Evolutionary conservation across 1,140 invertebrate species (phyloP).

Genomic region (Diachasmimorpha longicaudata): DNA sequence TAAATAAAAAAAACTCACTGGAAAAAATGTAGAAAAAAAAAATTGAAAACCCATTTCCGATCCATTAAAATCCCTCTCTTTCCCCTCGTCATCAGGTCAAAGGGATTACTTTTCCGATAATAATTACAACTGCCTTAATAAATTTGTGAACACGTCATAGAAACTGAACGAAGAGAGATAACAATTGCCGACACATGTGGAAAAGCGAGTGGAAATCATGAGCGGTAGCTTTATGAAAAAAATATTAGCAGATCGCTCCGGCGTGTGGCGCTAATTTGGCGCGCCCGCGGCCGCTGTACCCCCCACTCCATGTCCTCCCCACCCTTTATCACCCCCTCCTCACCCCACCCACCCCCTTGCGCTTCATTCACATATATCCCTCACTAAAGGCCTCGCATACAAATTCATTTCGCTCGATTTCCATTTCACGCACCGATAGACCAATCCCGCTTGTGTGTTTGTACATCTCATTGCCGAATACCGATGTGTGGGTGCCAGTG

Average conservation of each 20-base stretch:
- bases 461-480: neutral
- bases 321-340: slow-evolving; percentile 9
- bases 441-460: neutral
- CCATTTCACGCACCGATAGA: slow-evolving; percentile 53
- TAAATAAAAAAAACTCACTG: no score
- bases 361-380: slow-evolving; percentile 28
- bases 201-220: slow-evolving; percentile 17
- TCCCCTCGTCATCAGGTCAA: no score
- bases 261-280: slow-evolving; percentile 43
- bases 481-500: neutral
- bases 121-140: no score
- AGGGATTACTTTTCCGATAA: no score
- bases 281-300: slow-evolving; percentile 30
- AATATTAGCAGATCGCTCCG: slow-evolving; percentile 38
- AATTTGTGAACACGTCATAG: no score
- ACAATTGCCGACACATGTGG: slow-evolving; percentile 19
- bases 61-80: neutral
- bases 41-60: neutral
- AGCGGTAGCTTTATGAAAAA: slow-evolving; percentile 21
- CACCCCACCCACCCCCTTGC: neutral
- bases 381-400: neutral
- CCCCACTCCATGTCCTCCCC: slow-evolving; percentile 3
- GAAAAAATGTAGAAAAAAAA: no score
- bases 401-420: slow-evolving; percentile 55
- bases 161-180: neutral